Conservation (phyloP, 2,797 vertebrate species). For the Cuniculus paca region DNA sequence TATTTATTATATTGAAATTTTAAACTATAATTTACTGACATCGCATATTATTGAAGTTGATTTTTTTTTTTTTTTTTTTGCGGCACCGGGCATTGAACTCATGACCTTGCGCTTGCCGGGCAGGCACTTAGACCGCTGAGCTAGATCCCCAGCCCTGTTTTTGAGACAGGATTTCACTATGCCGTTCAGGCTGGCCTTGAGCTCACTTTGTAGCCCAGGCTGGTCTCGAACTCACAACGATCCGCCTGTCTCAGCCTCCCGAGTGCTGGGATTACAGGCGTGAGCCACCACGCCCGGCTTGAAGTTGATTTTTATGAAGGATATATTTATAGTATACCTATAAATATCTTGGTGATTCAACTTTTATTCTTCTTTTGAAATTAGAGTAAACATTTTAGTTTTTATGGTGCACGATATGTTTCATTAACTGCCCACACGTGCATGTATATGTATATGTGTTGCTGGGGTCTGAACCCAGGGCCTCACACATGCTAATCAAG, state of each 20-base stretch:
- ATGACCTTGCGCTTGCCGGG: too few relatives aligned
- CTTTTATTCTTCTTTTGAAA: constrained; percentile 60
- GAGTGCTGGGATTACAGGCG: too few relatives aligned
- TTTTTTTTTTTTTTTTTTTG: too few relatives aligned
- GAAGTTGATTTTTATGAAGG: constrained; percentile 51
- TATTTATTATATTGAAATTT: constrained; percentile 27
- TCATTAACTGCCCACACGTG: background rate
- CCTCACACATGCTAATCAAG: background rate
- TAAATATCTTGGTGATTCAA: background rate
- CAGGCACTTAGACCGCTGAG: too few relatives aligned
- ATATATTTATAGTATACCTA: background rate
- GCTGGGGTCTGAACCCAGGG: background rate
- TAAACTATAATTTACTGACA: background rate
- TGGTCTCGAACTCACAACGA: too few relatives aligned
- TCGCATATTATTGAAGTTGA: background rate
- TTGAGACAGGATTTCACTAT: too few relatives aligned
- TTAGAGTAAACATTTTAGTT: constrained; percentile 11
- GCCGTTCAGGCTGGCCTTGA: too few relatives aligned
- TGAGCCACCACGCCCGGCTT: too few relatives aligned
- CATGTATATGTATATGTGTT: background rate
- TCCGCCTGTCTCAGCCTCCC: too few relatives aligned
- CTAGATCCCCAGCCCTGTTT: too few relatives aligned
- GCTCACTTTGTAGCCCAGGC: too few relatives aligned
- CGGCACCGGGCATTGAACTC: too few relatives aligned
- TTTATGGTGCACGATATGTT: constrained; percentile 49